A percentile compares a stretch with the other conserved stretches of the same genome.
Evolutionary conservation across 1,140 invertebrate species (phyloP).

Genomic region (Drosophila novamexicana): DNA sequence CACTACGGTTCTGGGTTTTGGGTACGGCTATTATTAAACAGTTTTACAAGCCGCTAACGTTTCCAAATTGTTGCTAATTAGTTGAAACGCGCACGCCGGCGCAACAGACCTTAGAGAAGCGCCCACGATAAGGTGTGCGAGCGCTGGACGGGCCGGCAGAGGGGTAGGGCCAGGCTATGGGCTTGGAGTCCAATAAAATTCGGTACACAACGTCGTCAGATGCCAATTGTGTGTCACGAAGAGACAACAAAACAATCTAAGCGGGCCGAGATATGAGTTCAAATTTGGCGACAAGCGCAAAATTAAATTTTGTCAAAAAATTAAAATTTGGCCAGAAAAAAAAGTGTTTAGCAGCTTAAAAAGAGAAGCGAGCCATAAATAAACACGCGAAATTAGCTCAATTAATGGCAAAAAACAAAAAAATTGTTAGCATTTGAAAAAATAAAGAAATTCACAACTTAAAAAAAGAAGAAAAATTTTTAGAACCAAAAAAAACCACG

Average conservation of each 20-base stretch:
- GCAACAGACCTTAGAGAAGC: constrained; percentile 77
- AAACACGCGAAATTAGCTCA: too few species aligned
- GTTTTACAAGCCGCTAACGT: constrained; percentile 80
- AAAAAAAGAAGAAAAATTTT: too few species aligned
- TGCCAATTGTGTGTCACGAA: constrained; percentile 37
- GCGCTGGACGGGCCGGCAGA: neutral
- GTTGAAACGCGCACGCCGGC: constrained; percentile 73
- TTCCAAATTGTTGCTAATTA: constrained; percentile 82
- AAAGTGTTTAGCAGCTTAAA: too few species aligned
- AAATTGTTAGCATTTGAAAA: too few species aligned
- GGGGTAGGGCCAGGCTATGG: too few species aligned
- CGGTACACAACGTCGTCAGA: constrained; percentile 16
- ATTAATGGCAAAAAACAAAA: too few species aligned
- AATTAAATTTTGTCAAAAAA: neutral
- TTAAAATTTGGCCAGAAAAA: too few species aligned
- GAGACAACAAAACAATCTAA: constrained; percentile 15
- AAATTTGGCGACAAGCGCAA: neutral
- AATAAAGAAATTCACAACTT: too few species aligned
- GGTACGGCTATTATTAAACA: constrained; percentile 63
- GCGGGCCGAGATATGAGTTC: constrained; percentile 5
- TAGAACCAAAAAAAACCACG: too few species aligned
- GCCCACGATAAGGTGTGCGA: constrained; percentile 29
- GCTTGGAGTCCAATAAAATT: constrained; percentile 34
- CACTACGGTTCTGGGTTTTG: constrained; percentile 24
- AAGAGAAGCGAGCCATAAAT: too few species aligned